Evolutionary conservation across 2,888 invertebrate genomes (phyloP).

Genomic region (Bembecia ichneumoniformis): DNA sequence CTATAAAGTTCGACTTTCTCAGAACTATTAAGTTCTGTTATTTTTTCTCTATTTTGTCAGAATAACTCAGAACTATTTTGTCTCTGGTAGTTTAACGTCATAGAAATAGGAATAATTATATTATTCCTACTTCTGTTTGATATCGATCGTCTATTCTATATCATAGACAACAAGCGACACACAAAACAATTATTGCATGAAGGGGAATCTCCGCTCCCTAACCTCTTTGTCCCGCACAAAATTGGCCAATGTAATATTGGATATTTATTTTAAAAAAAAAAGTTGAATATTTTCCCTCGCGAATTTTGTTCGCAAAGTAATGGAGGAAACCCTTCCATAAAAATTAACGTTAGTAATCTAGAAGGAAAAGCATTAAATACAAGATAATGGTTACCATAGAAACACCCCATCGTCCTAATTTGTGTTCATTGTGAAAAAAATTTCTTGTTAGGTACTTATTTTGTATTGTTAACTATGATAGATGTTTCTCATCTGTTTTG

Average conservation of each 20-base stretch:
- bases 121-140: no score
- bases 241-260: constrained; percentile 39
- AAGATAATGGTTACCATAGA: constrained; percentile 29
- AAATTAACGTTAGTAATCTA: constrained; percentile 22
- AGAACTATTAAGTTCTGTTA: no score
- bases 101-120: no score
- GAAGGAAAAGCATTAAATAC: constrained; percentile 19
- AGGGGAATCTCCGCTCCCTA: constrained; percentile 35
- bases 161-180: constrained; percentile 14
- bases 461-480: neutral
- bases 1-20: no score
- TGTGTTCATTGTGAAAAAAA: neutral
- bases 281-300: constrained; percentile 21
- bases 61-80: neutral
- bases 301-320: constrained; percentile 28
- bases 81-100: neutral
- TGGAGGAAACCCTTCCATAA: constrained; percentile 27
- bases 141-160: neutral
- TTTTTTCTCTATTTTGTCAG: no score
- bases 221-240: constrained; percentile 38
- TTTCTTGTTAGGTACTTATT: neutral
- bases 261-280: constrained; percentile 29
- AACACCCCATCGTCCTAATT: constrained; percentile 23
- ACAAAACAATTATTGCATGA: constrained; percentile 53
- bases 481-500: neutral